These are phyloP conservation scores for Plestiodon gilberti DNA, from an alignment of 2,113 vertebrate genomes.

Conservation along the genomic window DNA sequence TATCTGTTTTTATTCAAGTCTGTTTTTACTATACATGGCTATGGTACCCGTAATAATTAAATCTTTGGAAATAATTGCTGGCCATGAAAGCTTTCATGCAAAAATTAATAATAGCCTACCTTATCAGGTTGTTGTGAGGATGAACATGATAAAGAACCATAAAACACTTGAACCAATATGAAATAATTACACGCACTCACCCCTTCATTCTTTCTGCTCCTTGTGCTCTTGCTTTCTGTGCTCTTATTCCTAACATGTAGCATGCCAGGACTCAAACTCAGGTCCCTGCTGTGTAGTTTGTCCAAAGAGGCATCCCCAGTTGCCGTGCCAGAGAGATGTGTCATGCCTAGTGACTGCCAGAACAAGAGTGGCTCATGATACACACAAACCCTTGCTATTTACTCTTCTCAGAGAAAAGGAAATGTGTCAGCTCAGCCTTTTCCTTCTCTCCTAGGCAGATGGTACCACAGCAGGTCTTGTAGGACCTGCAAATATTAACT, in stretches of 20 bases:
- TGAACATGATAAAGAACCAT: background rate
- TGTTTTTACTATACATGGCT: too few species aligned
- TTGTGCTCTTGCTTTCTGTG: background rate
- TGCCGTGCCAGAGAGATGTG: slow-evolving; percentile 12
- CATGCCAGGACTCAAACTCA: background rate
- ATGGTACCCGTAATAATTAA: too few species aligned
- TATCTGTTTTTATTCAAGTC: too few species aligned
- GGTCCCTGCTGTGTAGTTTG: background rate
- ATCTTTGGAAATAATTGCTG: too few species aligned
- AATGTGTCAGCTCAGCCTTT: background rate
- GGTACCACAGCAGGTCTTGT: slow-evolving; percentile 8
- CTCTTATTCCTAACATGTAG: background rate
- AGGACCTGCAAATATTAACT: slow-evolving; percentile 19
- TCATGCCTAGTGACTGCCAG: slow-evolving; percentile 7
- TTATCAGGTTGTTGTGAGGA: background rate
- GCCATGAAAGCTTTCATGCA: too few species aligned
- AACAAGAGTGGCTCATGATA: background rate
- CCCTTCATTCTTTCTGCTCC: background rate
- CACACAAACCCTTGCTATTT: background rate
- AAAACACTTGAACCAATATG: background rate
- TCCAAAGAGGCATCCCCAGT: background rate
- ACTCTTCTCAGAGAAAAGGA: slow-evolving; percentile 14
- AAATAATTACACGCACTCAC: background rate
- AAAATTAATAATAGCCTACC: background rate
- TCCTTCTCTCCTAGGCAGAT: slow-evolving; percentile 15